Evolutionary conservation across 2,888 invertebrate genomes (phyloP), one percentile per base, ranked within the genome.

Genomic region (Scaeva pyrastri): DNA sequence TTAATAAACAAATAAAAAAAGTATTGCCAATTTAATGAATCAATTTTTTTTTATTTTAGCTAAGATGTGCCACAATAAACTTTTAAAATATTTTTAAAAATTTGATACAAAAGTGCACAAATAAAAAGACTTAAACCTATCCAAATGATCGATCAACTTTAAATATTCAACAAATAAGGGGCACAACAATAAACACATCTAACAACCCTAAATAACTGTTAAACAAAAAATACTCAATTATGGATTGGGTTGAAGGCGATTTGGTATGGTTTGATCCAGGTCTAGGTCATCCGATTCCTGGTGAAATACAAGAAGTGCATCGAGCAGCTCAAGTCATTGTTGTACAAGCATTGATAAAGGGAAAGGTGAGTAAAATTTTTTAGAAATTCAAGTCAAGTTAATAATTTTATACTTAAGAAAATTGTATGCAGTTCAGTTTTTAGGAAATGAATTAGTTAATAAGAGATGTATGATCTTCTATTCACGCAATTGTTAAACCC

Each of bases 221-320:
- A n/a, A n/a, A n/a, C 58, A 60, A 68, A 41, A 11, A 68, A 79
- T 56, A 1, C 11, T 45, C 41, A 71, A 88, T 52, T 21, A 93
- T 94, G 93, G 95, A 95, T 92, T 96, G 96, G 95, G 93, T 94
- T 89, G 94, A 95, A 94, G 97, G 98, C 83, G 97, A 98, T 92
- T 94, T 97, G 93, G 97, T 98, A 91, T 98, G 98, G 98, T 98
- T 98, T 94, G 97, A 98, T 93, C 96, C 97, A 58, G 97, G 97
- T 52, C 95, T 97, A 89, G 96, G 97, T 88, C 97, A 97, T 92
- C 97, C 97, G 90, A 94, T 98, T 90, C 98, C 98, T 66, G 98
- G 98, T 79, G 97, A 97, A 93, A 96, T 98, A 88, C 94, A 97
- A 90, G 98, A 98, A 93, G 96, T 96, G 89, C 97, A 98, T 93